A percentile compares a stretch with the other conserved stretches of the same genome.
These are phyloP conservation scores for Lasiurus cinereus DNA, from an alignment of 2,113 vertebrate genomes.

Conservation along the genomic window DNA sequence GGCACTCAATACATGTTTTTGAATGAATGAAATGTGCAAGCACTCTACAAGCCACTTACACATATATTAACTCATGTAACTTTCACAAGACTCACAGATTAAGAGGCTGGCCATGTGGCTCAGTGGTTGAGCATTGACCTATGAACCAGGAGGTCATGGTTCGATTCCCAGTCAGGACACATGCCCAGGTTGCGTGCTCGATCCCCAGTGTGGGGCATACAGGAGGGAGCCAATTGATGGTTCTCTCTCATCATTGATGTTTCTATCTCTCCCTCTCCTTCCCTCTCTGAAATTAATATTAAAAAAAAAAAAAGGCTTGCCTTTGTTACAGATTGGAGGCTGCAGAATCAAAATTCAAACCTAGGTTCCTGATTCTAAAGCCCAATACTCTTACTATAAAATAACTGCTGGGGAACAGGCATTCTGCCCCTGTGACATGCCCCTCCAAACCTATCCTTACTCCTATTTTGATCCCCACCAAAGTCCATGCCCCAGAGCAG, in stretches of 20 bases:
- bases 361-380: background rate
- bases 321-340: conserved; percentile 26
- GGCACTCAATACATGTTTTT: background rate
- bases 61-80: background rate
- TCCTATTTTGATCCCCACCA: background rate
- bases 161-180: too few species aligned
- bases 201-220: too few species aligned
- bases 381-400: background rate
- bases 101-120: background rate
- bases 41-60: background rate
- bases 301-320: background rate
- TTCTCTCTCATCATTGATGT: too few species aligned
- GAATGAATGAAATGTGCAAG: background rate
- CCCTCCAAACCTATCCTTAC: background rate
- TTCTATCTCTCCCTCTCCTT: too few species aligned
- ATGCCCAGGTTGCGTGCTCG: too few species aligned
- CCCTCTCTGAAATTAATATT: too few species aligned
- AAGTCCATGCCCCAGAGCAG: conserved; percentile 16
- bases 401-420: background rate
- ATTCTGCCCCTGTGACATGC: background rate
- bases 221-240: too few species aligned
- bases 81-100: background rate
- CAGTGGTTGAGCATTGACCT: too few species aligned
- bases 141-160: too few species aligned
- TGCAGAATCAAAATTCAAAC: background rate